These are phyloP conservation scores for Bubo scandiacus DNA, from an alignment of 2,113 vertebrate species.

Conservation along the genomic window DNA sequence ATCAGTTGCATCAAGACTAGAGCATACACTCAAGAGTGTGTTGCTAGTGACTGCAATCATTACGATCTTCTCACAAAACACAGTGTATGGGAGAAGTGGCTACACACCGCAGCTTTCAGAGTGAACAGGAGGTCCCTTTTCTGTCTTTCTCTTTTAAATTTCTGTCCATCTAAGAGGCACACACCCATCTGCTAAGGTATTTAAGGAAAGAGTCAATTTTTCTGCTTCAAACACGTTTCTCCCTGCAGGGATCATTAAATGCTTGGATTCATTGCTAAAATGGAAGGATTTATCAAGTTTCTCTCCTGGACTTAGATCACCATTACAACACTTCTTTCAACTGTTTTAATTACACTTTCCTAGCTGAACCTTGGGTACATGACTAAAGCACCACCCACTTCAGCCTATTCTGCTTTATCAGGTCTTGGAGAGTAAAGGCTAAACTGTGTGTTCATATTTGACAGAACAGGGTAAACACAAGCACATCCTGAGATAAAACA, in stretches of 20 bases:
- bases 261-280: neutral
- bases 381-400: neutral
- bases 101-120: neutral
- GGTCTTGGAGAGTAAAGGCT: neutral
- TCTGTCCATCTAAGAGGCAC: neutral
- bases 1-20: neutral
- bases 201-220: neutral
- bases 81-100: fast-evolving
- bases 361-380: neutral
- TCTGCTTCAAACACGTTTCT: neutral
- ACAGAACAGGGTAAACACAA: neutral
- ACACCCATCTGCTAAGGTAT: neutral
- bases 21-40: neutral
- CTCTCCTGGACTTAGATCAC: neutral
- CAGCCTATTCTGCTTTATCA: neutral
- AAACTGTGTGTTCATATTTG: neutral
- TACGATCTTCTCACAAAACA: neutral
- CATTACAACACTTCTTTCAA: neutral
- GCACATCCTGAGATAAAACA: neutral
- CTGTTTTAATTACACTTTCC: neutral
- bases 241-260: neutral
- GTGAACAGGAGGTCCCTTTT: neutral
- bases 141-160: neutral
- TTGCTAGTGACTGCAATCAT: neutral
- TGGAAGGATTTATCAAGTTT: neutral